Evolutionary conservation across 2,113 vertebrate species (phyloP).

Genomic region (Tenrec ecaudatus): DNA sequence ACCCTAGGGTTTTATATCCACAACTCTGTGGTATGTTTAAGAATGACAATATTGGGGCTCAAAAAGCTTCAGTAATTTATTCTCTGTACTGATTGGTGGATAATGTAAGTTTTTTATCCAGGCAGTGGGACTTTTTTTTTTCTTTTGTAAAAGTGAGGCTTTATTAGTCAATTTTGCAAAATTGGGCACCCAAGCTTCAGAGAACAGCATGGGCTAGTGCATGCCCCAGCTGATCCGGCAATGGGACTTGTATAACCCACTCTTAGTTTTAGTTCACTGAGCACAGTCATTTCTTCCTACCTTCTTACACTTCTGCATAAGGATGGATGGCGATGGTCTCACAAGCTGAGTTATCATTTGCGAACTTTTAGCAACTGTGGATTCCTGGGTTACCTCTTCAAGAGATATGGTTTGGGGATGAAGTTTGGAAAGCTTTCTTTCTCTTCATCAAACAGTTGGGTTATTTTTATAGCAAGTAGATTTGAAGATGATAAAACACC

Average conservation of each 20-base stretch:
- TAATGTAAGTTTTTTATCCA: conserved; percentile 9
- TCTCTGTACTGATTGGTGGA: background rate
- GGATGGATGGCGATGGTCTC: no score
- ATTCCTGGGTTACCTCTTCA: background rate
- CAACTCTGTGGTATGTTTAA: background rate
- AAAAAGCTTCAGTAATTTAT: background rate
- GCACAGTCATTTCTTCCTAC: background rate
- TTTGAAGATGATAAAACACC: conserved; percentile 11
- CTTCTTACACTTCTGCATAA: background rate
- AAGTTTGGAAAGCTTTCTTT: background rate
- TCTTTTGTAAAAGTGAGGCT: no score
- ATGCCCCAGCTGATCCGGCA: no score
- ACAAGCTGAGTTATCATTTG: background rate
- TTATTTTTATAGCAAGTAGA: background rate
- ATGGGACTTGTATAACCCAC: background rate
- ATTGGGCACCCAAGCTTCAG: no score
- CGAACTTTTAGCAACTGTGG: background rate
- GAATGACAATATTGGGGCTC: background rate
- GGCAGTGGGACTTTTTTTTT: background rate
- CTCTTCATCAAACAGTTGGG: background rate
- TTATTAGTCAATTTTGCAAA: no score
- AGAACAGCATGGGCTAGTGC: no score
- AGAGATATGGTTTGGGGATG: background rate
- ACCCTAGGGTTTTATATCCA: background rate
- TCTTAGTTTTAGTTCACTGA: conserved; percentile 13